Percentiles rank a stretch among this genome's conserved stretches.
Evolutionary conservation across 2,888 invertebrate species (phyloP).

Genomic region (Erannis defoliaria): DNA sequence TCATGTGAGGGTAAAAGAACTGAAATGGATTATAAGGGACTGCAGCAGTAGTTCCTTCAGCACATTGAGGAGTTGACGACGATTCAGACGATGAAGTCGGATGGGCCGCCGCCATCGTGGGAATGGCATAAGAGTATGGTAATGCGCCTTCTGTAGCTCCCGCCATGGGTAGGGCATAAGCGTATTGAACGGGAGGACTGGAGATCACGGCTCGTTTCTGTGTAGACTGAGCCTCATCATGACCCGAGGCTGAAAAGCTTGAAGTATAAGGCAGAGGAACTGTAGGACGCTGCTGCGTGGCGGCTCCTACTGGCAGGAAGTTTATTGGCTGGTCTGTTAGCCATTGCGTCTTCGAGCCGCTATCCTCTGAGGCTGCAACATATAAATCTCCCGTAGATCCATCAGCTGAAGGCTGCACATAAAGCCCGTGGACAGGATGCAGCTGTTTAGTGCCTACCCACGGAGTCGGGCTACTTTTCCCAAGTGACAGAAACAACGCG

Average conservation of each 20-base stretch:
- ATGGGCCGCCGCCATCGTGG: slow-evolving; percentile 40
- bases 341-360: slow-evolving; percentile 74
- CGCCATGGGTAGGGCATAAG: slow-evolving; percentile 63
- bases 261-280: slow-evolving; percentile 52
- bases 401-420: slow-evolving; percentile 75
- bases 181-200: slow-evolving; percentile 64
- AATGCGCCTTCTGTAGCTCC: slow-evolving; percentile 53
- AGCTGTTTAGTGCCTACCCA: slow-evolving; percentile 62
- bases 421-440: slow-evolving; percentile 78
- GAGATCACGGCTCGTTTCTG: slow-evolving; percentile 68
- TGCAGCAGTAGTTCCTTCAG: slow-evolving; percentile 48
- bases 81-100: slow-evolving; percentile 51
- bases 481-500: slow-evolving; percentile 34
- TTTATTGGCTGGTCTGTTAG: slow-evolving; percentile 74
- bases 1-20: slow-evolving; percentile 75
- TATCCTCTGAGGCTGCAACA: slow-evolving; percentile 80
- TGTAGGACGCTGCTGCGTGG: slow-evolving; percentile 47
- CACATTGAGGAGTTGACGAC: slow-evolving; percentile 49
- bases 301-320: slow-evolving; percentile 61
- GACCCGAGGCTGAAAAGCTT: slow-evolving; percentile 38
- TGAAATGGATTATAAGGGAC: slow-evolving; percentile 66
- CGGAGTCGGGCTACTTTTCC: slow-evolving; percentile 54
- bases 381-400: slow-evolving; percentile 79
- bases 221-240: slow-evolving; percentile 58
- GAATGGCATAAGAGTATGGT: slow-evolving; percentile 62